phyloP scores from a whole-genome alignment of 1,140 invertebrate species.

The Drosophila prosaltans region DNA sequence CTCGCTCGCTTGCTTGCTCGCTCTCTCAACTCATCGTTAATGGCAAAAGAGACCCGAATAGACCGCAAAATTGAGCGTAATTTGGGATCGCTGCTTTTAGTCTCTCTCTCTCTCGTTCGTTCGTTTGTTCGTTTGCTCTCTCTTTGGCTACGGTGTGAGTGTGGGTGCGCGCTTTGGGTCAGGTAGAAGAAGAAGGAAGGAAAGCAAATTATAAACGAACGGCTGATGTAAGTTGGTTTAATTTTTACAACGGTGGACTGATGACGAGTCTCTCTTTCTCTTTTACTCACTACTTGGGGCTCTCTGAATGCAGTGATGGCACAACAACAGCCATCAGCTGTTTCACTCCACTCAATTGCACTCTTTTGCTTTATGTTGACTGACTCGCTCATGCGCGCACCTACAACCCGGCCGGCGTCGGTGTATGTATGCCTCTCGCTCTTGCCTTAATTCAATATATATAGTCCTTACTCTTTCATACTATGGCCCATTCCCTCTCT shows the following conservation, averaged over 20 bases:
- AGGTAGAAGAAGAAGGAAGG: conserved; percentile 49
- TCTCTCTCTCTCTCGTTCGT: no score
- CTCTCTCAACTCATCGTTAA: conserved; percentile 3
- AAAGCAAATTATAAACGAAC: conserved; percentile 30
- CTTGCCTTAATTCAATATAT: not conserved
- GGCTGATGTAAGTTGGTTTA: conserved; percentile 72
- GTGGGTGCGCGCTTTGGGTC: conserved; percentile 19
- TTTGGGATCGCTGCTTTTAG: not conserved
- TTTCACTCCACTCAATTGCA: conserved; percentile 36
- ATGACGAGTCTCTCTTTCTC: conserved; percentile 23
- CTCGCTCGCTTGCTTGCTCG: not conserved
- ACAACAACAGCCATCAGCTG: conserved; percentile 32
- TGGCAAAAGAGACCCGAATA: not conserved
- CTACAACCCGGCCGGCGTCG: conserved; percentile 63
- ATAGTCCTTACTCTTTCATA: not conserved
- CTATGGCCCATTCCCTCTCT: not conserved
- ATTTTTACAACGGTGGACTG: conserved; percentile 43
- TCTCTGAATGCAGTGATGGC: not conserved
- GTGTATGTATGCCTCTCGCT: conserved; percentile 27
- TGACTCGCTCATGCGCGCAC: conserved; percentile 70
- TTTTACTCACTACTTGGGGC: not conserved
- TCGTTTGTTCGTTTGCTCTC: not conserved
- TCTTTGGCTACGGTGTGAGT: conserved; percentile 12
- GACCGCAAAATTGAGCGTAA: conserved; percentile 7
- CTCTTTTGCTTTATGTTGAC: conserved; percentile 21